Percentiles rank a stretch among this genome's conserved stretches.
These are phyloP conservation scores for Perizoma flavofasciatum DNA, from an alignment of 2,888 invertebrate genomes.

Conservation along the genomic window DNA sequence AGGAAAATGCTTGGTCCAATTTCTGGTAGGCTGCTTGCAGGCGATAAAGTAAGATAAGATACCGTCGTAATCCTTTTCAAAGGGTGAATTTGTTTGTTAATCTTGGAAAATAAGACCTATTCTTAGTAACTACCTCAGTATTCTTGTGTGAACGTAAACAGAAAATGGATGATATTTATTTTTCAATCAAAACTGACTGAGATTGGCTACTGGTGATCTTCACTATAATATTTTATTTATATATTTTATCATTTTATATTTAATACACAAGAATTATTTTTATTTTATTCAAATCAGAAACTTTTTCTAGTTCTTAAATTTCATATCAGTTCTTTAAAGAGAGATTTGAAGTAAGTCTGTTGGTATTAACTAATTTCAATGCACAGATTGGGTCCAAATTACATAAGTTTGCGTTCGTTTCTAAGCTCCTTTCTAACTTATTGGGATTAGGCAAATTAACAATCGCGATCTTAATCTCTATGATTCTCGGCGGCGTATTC, in stretches of 20 bases:
- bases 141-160: not conserved
- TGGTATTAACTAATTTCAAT: not conserved
- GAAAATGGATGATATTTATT: too few relatives aligned
- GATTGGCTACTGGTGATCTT: too few relatives aligned
- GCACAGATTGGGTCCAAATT: constrained; percentile 43
- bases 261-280: too few relatives aligned
- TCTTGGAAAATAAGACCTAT: constrained; percentile 16
- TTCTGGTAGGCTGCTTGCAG: constrained; percentile 19
- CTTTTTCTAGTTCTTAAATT: too few relatives aligned
- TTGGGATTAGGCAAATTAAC: constrained; percentile 63
- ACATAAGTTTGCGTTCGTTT: constrained; percentile 45
- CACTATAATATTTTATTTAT: too few relatives aligned
- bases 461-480: constrained; percentile 61
- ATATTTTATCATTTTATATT: too few relatives aligned
- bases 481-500: constrained; percentile 42
- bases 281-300: too few relatives aligned
- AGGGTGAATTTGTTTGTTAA: constrained; percentile 27
- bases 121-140: constrained; percentile 16
- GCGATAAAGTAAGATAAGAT: constrained; percentile 27
- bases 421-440: constrained; percentile 50
- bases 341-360: not conserved
- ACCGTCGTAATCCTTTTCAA: constrained; percentile 24
- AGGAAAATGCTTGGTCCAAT: constrained; percentile 23
- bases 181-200: too few relatives aligned
- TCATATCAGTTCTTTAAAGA: too few relatives aligned